Conservation (phyloP, 2,888 invertebrate species). For the Pteria penguin region DNA sequence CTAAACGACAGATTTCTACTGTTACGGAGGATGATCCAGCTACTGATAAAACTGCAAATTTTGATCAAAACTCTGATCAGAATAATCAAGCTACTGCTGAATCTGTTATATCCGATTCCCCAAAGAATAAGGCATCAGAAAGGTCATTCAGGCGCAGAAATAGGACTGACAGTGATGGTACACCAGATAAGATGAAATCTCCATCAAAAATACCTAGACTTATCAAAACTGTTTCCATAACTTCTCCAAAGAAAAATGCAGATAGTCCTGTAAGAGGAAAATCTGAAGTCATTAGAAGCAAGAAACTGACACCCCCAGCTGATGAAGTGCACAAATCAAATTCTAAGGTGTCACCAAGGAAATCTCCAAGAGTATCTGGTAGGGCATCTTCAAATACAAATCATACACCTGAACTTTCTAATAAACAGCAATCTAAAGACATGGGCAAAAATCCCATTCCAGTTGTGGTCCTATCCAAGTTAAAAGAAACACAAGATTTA, state of each 20-base stretch:
- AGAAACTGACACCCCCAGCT: not conserved
- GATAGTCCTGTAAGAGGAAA: not conserved
- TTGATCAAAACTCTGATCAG: not conserved
- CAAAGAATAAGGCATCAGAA: not conserved
- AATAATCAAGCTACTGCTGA: not conserved
- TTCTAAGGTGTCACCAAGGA: not conserved
- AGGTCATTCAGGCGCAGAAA: not conserved
- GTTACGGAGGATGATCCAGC: constrained; percentile 7
- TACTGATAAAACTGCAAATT: not conserved
- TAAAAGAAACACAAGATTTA: not conserved
- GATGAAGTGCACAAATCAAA: not conserved
- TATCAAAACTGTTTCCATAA: not conserved
- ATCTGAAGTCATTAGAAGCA: not conserved
- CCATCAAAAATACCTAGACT: not conserved
- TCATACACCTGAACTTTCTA: not conserved
- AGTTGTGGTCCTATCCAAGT: not conserved
- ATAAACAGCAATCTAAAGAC: not conserved
- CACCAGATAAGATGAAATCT: not conserved
- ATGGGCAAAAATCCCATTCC: not conserved
- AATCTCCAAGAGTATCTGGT: not conserved
- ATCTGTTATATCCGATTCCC: not conserved
- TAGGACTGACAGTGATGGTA: not conserved
- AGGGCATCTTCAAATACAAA: not conserved
- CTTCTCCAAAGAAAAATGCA: not conserved
- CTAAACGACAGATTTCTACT: constrained; percentile 2